Base-by-base conservation (phyloP, 1,140 invertebrate species). In the Zaprionus africanus region DNA sequence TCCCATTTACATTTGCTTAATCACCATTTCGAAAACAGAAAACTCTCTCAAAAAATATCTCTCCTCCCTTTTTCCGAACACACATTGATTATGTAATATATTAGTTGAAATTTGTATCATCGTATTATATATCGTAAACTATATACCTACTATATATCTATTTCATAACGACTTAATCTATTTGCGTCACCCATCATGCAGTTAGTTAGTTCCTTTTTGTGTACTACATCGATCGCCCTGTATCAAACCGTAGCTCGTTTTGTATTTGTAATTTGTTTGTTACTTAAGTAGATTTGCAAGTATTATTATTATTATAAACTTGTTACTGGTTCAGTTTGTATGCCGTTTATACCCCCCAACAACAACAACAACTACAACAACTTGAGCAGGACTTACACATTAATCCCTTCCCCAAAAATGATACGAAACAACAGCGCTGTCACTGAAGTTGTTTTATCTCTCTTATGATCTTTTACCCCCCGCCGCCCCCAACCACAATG, bases 51-150 rank as follows among this genome's bases (percentile, higher is more conserved):
- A 31, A 46, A 53, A 26, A 60, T 67, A 75, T 60, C 54, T 77
- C 72, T 15, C 66, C 28, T 67, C 43, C 62, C 26, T 19, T 22
- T 53, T 58, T 62, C 31, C 31, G 31, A 34, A 34, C 60, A 75
- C 68, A 63, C 69, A 72, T 65, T 62, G 38, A 49, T 57, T 64
- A 73, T 62, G 77, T 78, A 70, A 67, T 78, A 78, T 78, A 72
- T 76, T 76, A 76, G 69, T 72, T 49, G 59, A 72, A 76, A 66
- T 72, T 71, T 76, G 68, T 72, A 72, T 76, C 69, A 72, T 77
- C 63, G 31, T 77, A 60, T 57, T 57, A 46, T 43, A 17, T 46
- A 38, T 38, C 1, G 22, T 22, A 22, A 5, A 13, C 51, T 54
- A 15, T 65, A 56, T 19, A 54, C 22, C 5, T 15, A 13, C 51